phyloP scores from a whole-genome alignment of 1,140 invertebrate species.

The Chelonus insularis region DNA sequence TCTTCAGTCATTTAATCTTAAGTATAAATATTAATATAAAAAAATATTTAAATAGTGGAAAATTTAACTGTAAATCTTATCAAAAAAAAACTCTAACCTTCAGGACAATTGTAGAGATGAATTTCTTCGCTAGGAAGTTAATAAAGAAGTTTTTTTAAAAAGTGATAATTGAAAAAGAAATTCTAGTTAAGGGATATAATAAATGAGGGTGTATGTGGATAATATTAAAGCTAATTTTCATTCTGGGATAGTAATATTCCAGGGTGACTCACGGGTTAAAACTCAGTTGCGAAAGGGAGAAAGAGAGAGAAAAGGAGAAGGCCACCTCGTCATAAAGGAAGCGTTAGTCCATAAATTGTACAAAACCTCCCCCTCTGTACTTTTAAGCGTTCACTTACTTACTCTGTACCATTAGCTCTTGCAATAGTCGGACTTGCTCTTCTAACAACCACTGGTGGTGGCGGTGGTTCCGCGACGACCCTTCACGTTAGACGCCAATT shows the following conservation, averaged over 20 bases:
- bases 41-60: too few relatives aligned
- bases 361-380: conserved; percentile 32
- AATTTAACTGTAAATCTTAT: too few relatives aligned
- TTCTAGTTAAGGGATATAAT: background rate
- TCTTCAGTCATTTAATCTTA: too few relatives aligned
- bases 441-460: background rate
- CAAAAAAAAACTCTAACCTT: too few relatives aligned
- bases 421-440: background rate
- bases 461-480: conserved; percentile 8
- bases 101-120: too few relatives aligned
- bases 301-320: conserved; percentile 7
- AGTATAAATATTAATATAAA: too few relatives aligned
- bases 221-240: background rate
- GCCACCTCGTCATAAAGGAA: conserved; percentile 54
- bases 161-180: conserved; percentile 6
- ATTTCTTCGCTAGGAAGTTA: too few relatives aligned
- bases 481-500: conserved; percentile 49
- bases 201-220: background rate
- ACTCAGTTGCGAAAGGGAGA: conserved; percentile 45
- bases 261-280: conserved; percentile 51
- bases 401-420: background rate
- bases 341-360: conserved; percentile 57
- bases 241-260: conserved; percentile 24
- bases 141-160: too few relatives aligned
- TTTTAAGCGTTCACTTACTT: conserved; percentile 17